Evolutionary conservation across 2,888 invertebrate genomes (phyloP).

Genomic region (Hemithea aestivaria): DNA sequence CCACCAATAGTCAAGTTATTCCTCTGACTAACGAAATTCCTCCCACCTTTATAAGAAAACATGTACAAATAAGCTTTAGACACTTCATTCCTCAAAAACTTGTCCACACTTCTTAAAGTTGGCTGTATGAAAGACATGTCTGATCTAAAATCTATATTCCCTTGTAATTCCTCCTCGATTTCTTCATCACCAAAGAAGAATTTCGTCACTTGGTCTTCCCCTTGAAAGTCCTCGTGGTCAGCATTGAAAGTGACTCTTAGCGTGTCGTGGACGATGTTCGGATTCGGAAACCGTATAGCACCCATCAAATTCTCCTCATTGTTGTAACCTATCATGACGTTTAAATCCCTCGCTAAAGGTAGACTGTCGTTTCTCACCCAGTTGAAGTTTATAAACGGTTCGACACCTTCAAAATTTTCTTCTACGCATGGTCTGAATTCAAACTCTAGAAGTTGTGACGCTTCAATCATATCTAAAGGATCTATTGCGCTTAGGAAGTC

Average conservation of each 20-base stretch:
- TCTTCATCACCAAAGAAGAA: conserved; percentile 50
- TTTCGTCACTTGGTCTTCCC: conserved; percentile 31
- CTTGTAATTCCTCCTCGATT: conserved; percentile 25
- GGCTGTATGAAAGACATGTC: conserved; percentile 42
- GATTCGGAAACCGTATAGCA: conserved; percentile 3
- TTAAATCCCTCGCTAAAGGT: conserved; percentile 22
- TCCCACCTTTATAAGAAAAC: conserved; percentile 46
- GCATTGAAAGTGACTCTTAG: conserved; percentile 30
- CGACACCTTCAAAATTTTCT: conserved; percentile 32
- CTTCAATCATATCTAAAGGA: conserved; percentile 35
- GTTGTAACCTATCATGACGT: conserved; percentile 40
- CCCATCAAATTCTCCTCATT: conserved; percentile 31
- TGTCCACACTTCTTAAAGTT: conserved; percentile 2
- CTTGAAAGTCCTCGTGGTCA: conserved; percentile 24
- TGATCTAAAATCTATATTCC: conserved; percentile 34
- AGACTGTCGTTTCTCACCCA: conserved; percentile 4
- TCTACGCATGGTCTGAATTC: conserved; percentile 43
- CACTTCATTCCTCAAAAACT: conserved; percentile 8
- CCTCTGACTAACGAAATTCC: conserved; percentile 38
- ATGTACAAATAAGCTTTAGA: conserved; percentile 40
- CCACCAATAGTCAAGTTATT: conserved; percentile 34
- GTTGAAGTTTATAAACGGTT: conserved; percentile 30
- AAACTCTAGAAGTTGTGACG: conserved; percentile 27
- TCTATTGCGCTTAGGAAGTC: conserved; percentile 36
- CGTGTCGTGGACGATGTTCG: conserved; percentile 6